A percentile compares a stretch with the other conserved stretches of the same genome.
Conservation (phyloP, 2,113 vertebrate genomes). For the Rhinolophus ferrumequinum region DNA sequence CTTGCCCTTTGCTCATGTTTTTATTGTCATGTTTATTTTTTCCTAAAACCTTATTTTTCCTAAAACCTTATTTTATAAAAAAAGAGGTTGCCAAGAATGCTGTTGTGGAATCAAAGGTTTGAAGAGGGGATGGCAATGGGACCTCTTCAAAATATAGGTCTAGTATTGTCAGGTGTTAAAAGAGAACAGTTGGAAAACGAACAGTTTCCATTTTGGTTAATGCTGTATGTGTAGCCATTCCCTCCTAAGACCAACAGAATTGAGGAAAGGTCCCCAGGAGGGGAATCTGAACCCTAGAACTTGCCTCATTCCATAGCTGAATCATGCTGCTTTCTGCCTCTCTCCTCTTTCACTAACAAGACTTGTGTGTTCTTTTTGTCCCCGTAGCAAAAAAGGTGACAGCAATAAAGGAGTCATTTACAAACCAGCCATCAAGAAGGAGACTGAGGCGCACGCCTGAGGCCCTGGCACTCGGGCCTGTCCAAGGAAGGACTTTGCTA, state of each 20-base stretch:
- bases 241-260: neutral
- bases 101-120: neutral
- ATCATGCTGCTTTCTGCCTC: neutral
- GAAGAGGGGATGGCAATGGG: neutral
- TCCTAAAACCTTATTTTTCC: neutral
- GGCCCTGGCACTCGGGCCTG: neutral
- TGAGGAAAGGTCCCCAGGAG: neutral
- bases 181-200: slow-evolving; percentile 66
- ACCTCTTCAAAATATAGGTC: neutral
- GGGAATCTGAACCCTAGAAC: neutral
- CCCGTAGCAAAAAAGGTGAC: slow-evolving; percentile 78
- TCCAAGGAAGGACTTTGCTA: neutral
- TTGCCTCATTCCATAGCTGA: neutral
- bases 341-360: slow-evolving; percentile 42
- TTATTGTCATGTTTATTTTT: neutral
- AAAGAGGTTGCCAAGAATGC: neutral
- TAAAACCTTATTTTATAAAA: neutral
- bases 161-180: neutral
- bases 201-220: neutral
- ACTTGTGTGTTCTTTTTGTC: slow-evolving; percentile 60
- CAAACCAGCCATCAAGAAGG: slow-evolving; percentile 80
- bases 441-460: slow-evolving; percentile 88
- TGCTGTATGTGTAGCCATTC: neutral
- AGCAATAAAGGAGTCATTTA: slow-evolving; percentile 85
- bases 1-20: neutral